Evolutionary conservation across 1,140 invertebrate genomes (phyloP).

Genomic region (Carcinoscorpius rotundicauda): DNA sequence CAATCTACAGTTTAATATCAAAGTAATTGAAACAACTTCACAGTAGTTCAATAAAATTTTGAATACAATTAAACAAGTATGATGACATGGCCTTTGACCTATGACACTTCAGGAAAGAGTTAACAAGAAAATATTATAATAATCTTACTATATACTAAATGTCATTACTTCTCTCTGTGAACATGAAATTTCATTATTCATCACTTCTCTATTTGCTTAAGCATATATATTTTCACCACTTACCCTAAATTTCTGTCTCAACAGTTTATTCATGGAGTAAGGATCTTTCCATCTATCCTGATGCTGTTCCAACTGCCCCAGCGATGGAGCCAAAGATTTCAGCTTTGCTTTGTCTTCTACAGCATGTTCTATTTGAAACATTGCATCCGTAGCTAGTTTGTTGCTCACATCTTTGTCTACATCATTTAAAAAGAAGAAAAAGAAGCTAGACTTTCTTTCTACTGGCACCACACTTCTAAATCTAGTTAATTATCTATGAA

Average conservation of each 20-base stretch:
- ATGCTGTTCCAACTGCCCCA: slow-evolving; percentile 58
- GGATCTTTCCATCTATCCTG: slow-evolving; percentile 80
- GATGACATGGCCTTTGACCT: too few relatives aligned
- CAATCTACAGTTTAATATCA: too few relatives aligned
- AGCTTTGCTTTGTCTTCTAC: slow-evolving; percentile 61
- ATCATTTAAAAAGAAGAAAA: slow-evolving; percentile 12
- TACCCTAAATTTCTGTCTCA: slow-evolving; percentile 73
- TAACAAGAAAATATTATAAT: too few relatives aligned
- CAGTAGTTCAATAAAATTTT: too few relatives aligned
- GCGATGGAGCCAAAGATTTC: slow-evolving; percentile 50
- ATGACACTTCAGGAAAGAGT: too few relatives aligned
- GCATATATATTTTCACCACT: slow-evolving; percentile 23
- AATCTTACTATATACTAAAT: too few relatives aligned
- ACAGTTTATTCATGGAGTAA: slow-evolving; percentile 69
- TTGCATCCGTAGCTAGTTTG: slow-evolving; percentile 81
- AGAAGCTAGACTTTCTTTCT: slow-evolving; percentile 2
- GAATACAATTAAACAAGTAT: too few relatives aligned
- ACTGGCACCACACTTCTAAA: neutral
- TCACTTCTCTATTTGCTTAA: neutral
- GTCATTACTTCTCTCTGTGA: too few relatives aligned
- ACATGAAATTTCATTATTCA: neutral
- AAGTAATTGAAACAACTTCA: too few relatives aligned
- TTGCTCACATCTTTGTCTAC: slow-evolving; percentile 79
- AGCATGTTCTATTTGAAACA: slow-evolving; percentile 90
- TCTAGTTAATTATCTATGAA: neutral